Evolutionary conservation across 2,113 vertebrate genomes (phyloP).

Genomic region (Apaloderma vittatum): DNA sequence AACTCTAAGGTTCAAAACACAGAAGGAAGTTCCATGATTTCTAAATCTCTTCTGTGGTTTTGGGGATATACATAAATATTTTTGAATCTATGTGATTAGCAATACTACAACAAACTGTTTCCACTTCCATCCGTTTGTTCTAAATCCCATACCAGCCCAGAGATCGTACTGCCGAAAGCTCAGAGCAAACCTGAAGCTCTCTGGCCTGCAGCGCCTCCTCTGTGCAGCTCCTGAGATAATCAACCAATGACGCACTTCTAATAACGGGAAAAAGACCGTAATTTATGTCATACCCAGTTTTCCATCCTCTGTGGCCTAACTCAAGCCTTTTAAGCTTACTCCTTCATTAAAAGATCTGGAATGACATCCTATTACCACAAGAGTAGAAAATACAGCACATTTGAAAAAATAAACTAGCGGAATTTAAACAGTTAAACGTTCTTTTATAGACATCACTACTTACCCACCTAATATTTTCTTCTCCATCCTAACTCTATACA

Average conservation of each 20-base stretch:
- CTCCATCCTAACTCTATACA: not conserved
- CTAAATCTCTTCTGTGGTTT: not conserved
- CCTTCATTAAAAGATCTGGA: conserved; percentile 16
- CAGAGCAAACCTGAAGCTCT: not conserved
- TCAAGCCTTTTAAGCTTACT: not conserved
- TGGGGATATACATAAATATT: not conserved
- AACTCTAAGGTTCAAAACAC: not conserved
- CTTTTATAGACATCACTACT: not conserved
- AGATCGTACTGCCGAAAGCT: not conserved
- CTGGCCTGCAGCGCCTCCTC: not conserved
- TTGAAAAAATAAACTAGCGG: not conserved
- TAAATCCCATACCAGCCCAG: not conserved
- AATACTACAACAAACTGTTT: not conserved
- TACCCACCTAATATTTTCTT: not conserved
- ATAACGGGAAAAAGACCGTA: not conserved
- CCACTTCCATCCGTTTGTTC: not conserved
- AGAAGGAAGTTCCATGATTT: not conserved
- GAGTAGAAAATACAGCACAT: not conserved
- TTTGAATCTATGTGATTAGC: not conserved
- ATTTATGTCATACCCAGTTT: not conserved
- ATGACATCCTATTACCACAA: conserved; percentile 8
- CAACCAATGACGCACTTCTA: not conserved
- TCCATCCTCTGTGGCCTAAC: not conserved
- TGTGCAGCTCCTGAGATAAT: not conserved
- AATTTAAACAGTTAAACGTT: not conserved